Evolutionary conservation across 2,797 vertebrate species (phyloP), one percentile per base, ranked within the genome.

Genomic region (Argentina silus): DNA sequence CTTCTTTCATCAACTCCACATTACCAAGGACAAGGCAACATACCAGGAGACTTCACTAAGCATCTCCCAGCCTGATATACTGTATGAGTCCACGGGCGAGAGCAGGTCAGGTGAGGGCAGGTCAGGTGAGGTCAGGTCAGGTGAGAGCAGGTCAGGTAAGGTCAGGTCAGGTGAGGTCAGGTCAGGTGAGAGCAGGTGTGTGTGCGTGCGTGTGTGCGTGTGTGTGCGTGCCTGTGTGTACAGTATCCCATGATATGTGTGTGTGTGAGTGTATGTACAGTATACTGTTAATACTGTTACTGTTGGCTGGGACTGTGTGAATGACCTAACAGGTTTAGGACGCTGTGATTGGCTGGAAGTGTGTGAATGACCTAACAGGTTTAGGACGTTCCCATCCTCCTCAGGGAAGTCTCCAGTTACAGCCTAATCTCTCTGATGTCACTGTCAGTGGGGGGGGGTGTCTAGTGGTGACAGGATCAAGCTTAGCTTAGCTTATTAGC

Each of bases 1-100:
- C 50, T 66, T 66, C 64, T 15, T 66, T 51, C 64, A 51, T 27
- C 19, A 51, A 66, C 17, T 66, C 23, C 45, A 50, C 64, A 66
- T 66, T 50, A 66, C 12, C 19, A 66, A 27, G 17, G 21, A 50
- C 17, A 27, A 47, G 21, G 64, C 64, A 27, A 51, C 21, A 60
- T 50, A 48, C 5, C 63, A 66, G 63, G 19, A 48, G 19, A 7
- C 47, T 51, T 60, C 10, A 14, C 10, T 27, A 61, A 27, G 14
- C 27, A 10, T 43, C 6, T 45, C n/a, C 43, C 36, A 63, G 14
- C 36, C 61, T 1, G 3, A n/a, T n/a, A n/a, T n/a, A n/a, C 7
- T 17, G 44, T 63, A 7, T 43, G 42, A 63, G 36, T 63, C 7
- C 36, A 59, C 19, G 19, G 8, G 19, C 3, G 7, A 59, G 11